These are phyloP conservation scores for Sciurus vulgaris DNA, from an alignment of 2,797 vertebrate genomes.

Conservation along the genomic window DNA sequence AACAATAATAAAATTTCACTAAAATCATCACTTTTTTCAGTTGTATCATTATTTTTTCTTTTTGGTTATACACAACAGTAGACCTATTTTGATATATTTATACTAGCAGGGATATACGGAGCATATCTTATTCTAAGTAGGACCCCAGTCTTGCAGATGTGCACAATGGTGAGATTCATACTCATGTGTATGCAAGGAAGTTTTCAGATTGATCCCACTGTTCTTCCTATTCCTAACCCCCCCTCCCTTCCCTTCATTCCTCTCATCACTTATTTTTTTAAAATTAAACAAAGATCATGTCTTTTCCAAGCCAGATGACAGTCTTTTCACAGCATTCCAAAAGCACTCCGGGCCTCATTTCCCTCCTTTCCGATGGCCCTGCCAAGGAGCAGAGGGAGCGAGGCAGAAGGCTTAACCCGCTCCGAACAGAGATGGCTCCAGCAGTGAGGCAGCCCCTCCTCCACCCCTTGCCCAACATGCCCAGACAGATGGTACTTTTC, in stretches of 20 bases:
- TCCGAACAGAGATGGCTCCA: neutral
- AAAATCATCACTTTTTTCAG: neutral
- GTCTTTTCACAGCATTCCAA: neutral
- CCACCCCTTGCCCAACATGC: neutral
- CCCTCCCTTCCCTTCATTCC: too few species aligned
- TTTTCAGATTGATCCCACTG: too few species aligned
- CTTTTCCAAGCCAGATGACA: neutral
- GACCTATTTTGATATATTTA: too few species aligned
- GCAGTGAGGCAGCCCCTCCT: neutral
- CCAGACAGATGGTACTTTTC: neutral
- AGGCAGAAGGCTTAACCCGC: neutral
- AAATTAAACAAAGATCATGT: neutral
- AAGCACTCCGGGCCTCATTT: neutral
- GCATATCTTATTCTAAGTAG: too few species aligned
- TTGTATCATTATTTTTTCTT: too few species aligned
- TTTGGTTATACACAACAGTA: too few species aligned
- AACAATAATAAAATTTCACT: neutral
- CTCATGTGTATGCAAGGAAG: too few species aligned
- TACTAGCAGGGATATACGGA: too few species aligned
- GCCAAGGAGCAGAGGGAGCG: neutral
- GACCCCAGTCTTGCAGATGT: too few species aligned
- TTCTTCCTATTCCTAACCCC: too few species aligned
- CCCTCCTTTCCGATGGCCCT: neutral
- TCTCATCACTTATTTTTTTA: too few species aligned
- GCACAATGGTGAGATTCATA: too few species aligned